Percentiles rank a stretch among this genome's conserved stretches.
Conservation (phyloP, 2,113 vertebrate species). For the Leptobrachium ailaonicum region DNA sequence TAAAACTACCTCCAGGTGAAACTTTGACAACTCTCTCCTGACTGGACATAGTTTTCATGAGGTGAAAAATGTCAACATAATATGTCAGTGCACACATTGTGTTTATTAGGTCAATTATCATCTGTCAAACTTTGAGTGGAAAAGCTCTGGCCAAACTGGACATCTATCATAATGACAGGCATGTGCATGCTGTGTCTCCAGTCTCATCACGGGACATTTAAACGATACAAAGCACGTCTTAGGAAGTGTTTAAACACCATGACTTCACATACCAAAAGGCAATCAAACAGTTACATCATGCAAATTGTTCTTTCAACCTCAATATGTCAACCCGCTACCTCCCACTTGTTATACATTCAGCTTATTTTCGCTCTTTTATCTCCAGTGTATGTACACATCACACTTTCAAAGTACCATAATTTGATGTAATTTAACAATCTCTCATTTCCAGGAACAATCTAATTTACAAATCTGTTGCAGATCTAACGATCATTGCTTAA, state of each 20-base stretch:
- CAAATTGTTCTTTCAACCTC: background rate
- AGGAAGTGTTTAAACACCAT: background rate
- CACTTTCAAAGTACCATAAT: conserved; percentile 39
- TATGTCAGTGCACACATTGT: no score
- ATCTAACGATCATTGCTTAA: conserved; percentile 44
- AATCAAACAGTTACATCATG: background rate
- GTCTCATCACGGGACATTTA: no score
- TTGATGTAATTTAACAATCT: conserved; percentile 39
- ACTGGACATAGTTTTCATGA: no score
- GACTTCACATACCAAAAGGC: background rate
- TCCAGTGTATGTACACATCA: conserved; percentile 19
- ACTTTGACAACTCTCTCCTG: no score
- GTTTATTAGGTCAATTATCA: no score
- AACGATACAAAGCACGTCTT: no score
- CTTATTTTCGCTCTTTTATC: conserved; percentile 30
- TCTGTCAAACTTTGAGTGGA: no score
- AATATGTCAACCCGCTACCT: conserved; percentile 3
- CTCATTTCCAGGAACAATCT: conserved; percentile 31
- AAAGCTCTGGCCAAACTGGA: no score
- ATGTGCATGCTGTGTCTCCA: no score
- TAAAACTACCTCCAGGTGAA: no score
- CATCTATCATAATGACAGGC: no score
- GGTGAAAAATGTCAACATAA: no score
- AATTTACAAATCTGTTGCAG: conserved; percentile 44
- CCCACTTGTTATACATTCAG: conserved; percentile 1